These are phyloP conservation scores for Agelas oroides DNA, from an alignment of 37 sponge, comb jelly and placozoan genomes.

Conservation along the genomic window DNA sequence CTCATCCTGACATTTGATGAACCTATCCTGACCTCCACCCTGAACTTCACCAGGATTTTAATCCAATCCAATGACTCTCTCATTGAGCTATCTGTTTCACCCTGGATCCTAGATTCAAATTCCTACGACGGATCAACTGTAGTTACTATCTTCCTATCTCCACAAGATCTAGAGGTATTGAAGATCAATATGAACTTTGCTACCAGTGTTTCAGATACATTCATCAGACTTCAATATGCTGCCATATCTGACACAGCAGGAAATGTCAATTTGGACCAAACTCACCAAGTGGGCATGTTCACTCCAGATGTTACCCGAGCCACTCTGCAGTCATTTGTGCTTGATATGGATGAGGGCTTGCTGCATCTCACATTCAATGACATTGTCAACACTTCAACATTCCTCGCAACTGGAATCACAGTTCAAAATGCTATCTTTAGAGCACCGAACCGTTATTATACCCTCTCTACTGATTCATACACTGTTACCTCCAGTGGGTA, in stretches of 20 bases:
- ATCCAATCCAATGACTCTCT: constrained; percentile 37
- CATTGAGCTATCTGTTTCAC: constrained; percentile 9
- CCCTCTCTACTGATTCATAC: constrained; percentile 47
- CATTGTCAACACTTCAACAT: constrained; percentile 70
- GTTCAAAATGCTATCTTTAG: constrained; percentile 72
- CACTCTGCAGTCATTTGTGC: constrained; percentile 56
- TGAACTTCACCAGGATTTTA: constrained; percentile 55
- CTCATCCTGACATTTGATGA: constrained; percentile 86
- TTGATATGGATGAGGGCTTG: constrained; percentile 78
- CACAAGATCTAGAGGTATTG: constrained; percentile 61
- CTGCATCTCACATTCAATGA: constrained; percentile 82
- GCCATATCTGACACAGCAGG: constrained; percentile 68
- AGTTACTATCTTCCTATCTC: constrained; percentile 62
- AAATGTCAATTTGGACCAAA: constrained; percentile 37
- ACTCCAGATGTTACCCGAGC: constrained; percentile 42
- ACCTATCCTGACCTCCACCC: constrained; percentile 68
- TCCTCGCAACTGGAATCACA: constrained; percentile 67
- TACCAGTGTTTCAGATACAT: constrained; percentile 27
- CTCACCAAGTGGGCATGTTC: constrained; percentile 10
- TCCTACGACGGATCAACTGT: constrained; percentile 56
- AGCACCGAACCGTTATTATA: constrained; percentile 45
- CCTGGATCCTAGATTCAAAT: constrained; percentile 24
- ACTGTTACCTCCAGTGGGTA: constrained; percentile 67
- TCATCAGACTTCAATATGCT: constrained; percentile 38
- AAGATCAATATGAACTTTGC: constrained; percentile 62